Base-by-base conservation (phyloP, 2,888 invertebrate genomes). In the Platycnemis pennipes region DNA sequence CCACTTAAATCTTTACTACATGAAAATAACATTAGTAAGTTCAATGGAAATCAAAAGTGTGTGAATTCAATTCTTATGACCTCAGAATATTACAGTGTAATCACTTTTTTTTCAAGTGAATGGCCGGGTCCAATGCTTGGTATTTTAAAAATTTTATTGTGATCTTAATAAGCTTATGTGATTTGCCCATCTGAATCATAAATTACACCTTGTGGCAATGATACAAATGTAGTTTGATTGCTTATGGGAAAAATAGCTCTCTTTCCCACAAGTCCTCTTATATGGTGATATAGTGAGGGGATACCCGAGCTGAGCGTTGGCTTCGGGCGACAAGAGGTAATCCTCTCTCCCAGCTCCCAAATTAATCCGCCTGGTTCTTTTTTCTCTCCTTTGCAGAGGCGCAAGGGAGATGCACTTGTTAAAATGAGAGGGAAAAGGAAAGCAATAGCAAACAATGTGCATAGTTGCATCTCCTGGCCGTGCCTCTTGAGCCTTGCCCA, bases 261-360 rank as follows among this genome's bases (percentile, higher is more conserved):
- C 37, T 37, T 77, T 77, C 77, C 77, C 37, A 44, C 63, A 91
- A 91, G 91, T 44, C 91, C n/a, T 69, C 19, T 53, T 45, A 45
- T 63, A 91, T 91, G 91, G 44, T n/a, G 56, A 89, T 42, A 44
- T n/a, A 87, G 91, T 44, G 91, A 91, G 63, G 91, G 63, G 42
- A 44, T 91, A 44, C 91, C 91, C 91, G 63, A 69, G 63, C 63
- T 22, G 63, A n/a, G 44, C 63, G 56, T 63, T 63, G 63, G 91
- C 91, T 44, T 91, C 91, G 91, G 91, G 91, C 26, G 63, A 69
- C 63, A 31, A 95, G 8, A 94, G 96, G 96, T 97, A 44, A 91
- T 63, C 63, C 26, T 91, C 91, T 56, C 63, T 53, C 42, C 56
- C 42, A 91, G 44, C 63, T 63, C 63, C 69, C 91, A n/a, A 56